Conservation (phyloP, 2,888 invertebrate species). For the Chrysolina oricalcia region DNA sequence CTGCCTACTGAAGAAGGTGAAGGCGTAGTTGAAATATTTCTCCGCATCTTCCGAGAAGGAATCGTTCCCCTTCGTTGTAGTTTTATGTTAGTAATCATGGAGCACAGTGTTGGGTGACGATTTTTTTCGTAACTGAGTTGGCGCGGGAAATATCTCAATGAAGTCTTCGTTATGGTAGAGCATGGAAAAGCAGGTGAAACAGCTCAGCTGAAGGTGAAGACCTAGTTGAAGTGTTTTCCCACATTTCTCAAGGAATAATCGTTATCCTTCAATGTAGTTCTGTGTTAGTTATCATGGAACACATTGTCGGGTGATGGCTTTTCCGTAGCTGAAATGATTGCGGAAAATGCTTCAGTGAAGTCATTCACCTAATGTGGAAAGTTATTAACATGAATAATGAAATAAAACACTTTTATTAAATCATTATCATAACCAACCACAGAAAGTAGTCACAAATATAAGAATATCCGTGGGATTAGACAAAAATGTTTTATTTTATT, state of each 20-base stretch:
- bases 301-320: background rate
- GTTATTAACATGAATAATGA: background rate
- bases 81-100: background rate
- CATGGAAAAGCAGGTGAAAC: too few species aligned
- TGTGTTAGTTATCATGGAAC: conserved; percentile 32
- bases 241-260: background rate
- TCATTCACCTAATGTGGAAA: background rate
- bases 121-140: background rate
- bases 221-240: background rate
- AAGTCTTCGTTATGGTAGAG: too few species aligned
- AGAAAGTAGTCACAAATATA: too few species aligned
- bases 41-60: background rate
- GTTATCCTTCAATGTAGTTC: background rate
- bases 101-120: background rate
- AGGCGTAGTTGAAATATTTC: too few species aligned
- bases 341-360: background rate
- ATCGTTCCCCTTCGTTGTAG: background rate
- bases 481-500: too few species aligned
- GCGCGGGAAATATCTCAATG: too few species aligned
- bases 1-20: too few species aligned
- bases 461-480: too few species aligned
- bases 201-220: background rate
- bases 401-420: too few species aligned
- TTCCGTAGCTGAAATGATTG: background rate
- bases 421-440: too few species aligned